Conservation (phyloP, 2,797 vertebrate genomes). For the Delichon dasypus region DNA sequence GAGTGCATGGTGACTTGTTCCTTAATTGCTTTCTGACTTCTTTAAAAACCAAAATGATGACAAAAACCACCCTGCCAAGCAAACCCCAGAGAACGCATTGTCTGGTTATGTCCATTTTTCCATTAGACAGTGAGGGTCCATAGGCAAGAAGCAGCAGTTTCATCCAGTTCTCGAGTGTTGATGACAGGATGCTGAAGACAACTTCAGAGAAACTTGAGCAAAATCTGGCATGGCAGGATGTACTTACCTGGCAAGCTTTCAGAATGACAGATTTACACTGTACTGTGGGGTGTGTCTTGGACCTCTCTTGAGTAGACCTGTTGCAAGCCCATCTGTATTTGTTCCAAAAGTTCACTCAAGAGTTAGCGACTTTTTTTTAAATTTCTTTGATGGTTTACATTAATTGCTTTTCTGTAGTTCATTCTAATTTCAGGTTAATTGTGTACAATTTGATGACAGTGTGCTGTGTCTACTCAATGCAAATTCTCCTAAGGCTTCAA, state of each 20-base stretch:
- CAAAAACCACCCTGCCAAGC: neutral
- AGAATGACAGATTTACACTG: fast-evolving
- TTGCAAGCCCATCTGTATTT: neutral
- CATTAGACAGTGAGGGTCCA: fast-evolving
- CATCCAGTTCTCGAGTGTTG: neutral
- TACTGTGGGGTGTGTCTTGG: neutral
- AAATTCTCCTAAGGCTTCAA: neutral
- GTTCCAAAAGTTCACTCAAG: neutral
- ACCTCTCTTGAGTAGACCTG: neutral
- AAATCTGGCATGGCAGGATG: neutral
- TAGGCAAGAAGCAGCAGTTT: neutral
- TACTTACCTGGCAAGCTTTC: neutral
- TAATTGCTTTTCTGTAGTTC: constrained; percentile 11
- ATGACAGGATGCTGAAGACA: neutral
- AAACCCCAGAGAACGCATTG: neutral
- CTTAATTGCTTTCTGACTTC: neutral
- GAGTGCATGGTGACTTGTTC: fast-evolving
- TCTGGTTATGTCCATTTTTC: neutral
- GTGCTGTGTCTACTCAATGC: neutral
- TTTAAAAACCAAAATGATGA: fast-evolving
- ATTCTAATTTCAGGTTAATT: constrained; percentile 31
- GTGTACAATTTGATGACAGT: neutral
- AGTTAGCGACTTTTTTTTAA: neutral
- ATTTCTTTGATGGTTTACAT: neutral
- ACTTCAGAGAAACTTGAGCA: neutral